Percentiles rank a stretch among this genome's conserved stretches.
phyloP scores from a whole-genome alignment of 2,888 invertebrate species.

The Torymus tubicola region DNA sequence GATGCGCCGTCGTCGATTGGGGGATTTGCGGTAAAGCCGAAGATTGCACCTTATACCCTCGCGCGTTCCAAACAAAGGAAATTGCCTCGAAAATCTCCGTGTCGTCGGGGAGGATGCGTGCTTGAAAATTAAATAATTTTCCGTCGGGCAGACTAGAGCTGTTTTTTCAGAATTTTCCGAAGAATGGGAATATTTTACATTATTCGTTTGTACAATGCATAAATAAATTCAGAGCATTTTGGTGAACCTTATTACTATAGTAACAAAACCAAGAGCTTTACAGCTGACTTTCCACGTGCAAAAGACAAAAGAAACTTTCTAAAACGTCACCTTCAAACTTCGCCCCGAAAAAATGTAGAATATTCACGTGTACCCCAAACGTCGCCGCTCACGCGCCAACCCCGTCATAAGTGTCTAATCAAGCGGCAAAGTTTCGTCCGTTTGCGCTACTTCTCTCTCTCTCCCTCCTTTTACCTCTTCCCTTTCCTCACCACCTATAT shows the following conservation, averaged over 20 bases:
- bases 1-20: conserved; percentile 53
- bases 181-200: too few relatives aligned
- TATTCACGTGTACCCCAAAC: background rate
- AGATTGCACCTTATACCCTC: conserved; percentile 35
- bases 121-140: conserved; percentile 51
- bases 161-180: too few relatives aligned
- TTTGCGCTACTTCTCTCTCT: background rate
- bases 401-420: conserved; percentile 56
- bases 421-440: conserved; percentile 50
- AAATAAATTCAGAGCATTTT: too few relatives aligned
- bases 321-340: too few relatives aligned
- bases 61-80: conserved; percentile 54
- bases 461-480: background rate
- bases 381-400: conserved; percentile 30
- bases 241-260: too few relatives aligned
- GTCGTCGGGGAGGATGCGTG: background rate
- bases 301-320: too few relatives aligned
- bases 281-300: too few relatives aligned
- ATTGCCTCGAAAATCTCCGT: conserved; percentile 52
- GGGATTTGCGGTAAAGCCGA: conserved; percentile 60
- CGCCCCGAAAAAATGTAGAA: too few relatives aligned
- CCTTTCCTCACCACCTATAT: background rate
- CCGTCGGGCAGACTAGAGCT: background rate
- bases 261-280: too few relatives aligned
- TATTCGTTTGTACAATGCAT: too few relatives aligned